phyloP scores from a whole-genome alignment of 2,888 invertebrate species.

The Sclerodermus sp. region DNA sequence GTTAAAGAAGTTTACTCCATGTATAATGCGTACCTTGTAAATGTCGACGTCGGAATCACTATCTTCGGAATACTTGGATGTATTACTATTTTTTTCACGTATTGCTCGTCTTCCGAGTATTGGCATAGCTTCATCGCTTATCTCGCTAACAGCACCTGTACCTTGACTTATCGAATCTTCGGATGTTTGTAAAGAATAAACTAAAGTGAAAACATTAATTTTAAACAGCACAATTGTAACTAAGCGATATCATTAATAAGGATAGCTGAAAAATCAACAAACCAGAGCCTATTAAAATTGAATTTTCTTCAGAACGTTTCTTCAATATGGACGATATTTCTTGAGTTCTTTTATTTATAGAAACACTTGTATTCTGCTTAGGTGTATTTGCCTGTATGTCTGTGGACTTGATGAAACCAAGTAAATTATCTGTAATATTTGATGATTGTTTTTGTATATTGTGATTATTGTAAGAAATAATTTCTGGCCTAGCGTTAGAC shows the following conservation, averaged over 20 bases:
- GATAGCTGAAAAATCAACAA: slow-evolving; percentile 6
- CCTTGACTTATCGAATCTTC: slow-evolving; percentile 73
- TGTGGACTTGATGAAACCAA: slow-evolving; percentile 50
- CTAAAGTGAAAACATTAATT: slow-evolving; percentile 22
- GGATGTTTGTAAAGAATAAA: slow-evolving; percentile 58
- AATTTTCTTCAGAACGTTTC: slow-evolving; percentile 61
- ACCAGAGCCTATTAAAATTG: slow-evolving; percentile 53
- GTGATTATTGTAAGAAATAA: slow-evolving; percentile 52
- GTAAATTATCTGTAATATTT: slow-evolving; percentile 55
- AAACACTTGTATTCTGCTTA: slow-evolving; percentile 28
- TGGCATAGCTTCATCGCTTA: slow-evolving; percentile 67
- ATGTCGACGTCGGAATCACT: slow-evolving; percentile 78
- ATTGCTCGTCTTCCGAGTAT: slow-evolving; percentile 68
- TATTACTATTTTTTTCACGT: slow-evolving; percentile 60
- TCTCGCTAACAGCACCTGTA: slow-evolving; percentile 63
- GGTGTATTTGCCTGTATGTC: slow-evolving; percentile 52
- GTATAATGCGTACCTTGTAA: slow-evolving; percentile 62
- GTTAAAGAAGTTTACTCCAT: no score
- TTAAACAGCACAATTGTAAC: no score
- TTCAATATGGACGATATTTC: slow-evolving; percentile 65
- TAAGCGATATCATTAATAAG: background rate
- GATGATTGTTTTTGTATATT: slow-evolving; percentile 33
- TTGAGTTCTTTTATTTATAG: slow-evolving; percentile 53
- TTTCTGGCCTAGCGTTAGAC: slow-evolving; percentile 69
- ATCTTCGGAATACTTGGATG: slow-evolving; percentile 65